Evolutionary conservation across 2,113 vertebrate genomes (phyloP), one percentile per base, ranked within the genome.

Genomic region (Phylloscopus trochiloides): DNA sequence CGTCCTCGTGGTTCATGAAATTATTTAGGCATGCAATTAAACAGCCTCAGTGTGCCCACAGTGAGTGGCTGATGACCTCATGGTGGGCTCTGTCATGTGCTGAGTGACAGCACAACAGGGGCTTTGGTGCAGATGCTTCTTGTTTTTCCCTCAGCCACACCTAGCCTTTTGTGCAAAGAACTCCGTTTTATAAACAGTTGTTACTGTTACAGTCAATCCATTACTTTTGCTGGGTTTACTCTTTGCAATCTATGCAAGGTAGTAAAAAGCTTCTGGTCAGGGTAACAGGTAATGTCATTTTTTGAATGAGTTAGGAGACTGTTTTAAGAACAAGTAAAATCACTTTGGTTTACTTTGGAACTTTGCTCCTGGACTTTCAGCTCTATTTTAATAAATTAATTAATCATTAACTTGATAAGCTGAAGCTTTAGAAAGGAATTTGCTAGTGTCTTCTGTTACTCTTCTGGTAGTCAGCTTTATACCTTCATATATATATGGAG

Each of bases 371-470:
- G 75, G 67, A 88, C 78, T 93, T 93, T 81, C 17, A 40, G 68
- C 48, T 96, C 70, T 78, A 14, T 85, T 70, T 87, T 75, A 62
- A 47, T 85, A 79, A 59, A 90, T 59, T 76, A 22, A 43, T 86
- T 88, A 86, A 73, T 58, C 32, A 52, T 88, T 94, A 90, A 76
- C 62, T 45, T 83, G 21, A 38, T 79, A 32, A 79, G 4, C 25
- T 68, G 32, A 55, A 78, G 19, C 45, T 85, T 85, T 79, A 50
- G 45, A 61, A 92, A 50, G 12, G 12, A 66, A 76, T 52, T 71
- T 79, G 12, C 48, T 68, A 87, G 40, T 52, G 17, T 7, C 7
- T 20, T 76, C 45, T 91, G 26, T 31, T 65, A 57, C 22, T 68
- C 2, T 45, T 81, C 36, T 25, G 4, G 18, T 78, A 72, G 59